Evolutionary conservation across 2,888 invertebrate species (phyloP), one percentile per base, ranked within the genome.

Genomic region (Volucella inanis): DNA sequence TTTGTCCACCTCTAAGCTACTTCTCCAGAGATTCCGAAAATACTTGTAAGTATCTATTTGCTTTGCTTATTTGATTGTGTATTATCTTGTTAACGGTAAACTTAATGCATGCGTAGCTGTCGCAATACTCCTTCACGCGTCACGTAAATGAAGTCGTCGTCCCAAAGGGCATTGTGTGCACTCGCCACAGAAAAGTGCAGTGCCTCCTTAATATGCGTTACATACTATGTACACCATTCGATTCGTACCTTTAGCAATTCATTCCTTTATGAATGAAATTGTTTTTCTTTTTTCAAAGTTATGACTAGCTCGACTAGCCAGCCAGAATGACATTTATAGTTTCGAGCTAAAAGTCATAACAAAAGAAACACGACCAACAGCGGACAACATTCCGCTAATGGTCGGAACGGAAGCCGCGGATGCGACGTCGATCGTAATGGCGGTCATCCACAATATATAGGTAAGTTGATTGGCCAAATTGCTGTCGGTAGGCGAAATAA

Each of bases 391-490:
- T 79, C 64, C 57, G 59, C 50, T 11, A 52, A 52, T 47, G 70
- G 67, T 59, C 54, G 77, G 52, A 68, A 62, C 78, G 78, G 78
- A 78, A 78, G 64, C 78, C 64, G 65, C 79, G 72, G 79, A 79
- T 79, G 72, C 72, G 79, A 79, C 79, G 72, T 79, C 65, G 67
- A 31, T 31, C 31, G 6, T 57, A 70, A 75, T 80, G 75, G 71
- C 75, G 67, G 75, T 67, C 67, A 84, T 67, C 76, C 67, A 62
- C 61, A 84, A 68, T 68, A 77, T 85, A 72, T 85, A 85, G 85
- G 85, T 85, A 81, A 81, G 85, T 85, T 85, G 76, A 85, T 77
- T 85, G 76, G 72, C 85, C 85, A 81, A 85, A 72, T 39, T 31
- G 54, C 14, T 31, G 6, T 45, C 41, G 59, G 39, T 57, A 62